Conservation (phyloP, 1,140 invertebrate species). For the Acromyrmex heyeri region DNA sequence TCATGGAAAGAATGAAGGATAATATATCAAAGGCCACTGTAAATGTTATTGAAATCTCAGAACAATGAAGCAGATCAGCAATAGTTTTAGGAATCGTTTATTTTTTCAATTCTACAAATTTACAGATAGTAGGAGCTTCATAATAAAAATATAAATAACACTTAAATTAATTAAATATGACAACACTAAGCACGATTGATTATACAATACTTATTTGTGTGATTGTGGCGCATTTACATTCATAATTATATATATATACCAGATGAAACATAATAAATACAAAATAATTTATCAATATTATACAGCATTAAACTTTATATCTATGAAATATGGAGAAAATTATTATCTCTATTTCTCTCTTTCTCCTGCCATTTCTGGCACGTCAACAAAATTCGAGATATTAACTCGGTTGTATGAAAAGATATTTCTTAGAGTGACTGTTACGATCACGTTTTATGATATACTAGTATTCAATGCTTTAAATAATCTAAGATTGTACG, state of each 20-base stretch:
- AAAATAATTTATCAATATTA: slow-evolving; percentile 52
- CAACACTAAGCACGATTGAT: slow-evolving; percentile 34
- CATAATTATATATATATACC: background rate
- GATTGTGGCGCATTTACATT: slow-evolving; percentile 11
- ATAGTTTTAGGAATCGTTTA: slow-evolving; percentile 32
- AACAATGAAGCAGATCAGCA: slow-evolving; percentile 8
- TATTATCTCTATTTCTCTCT: no score
- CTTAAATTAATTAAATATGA: slow-evolving; percentile 36
- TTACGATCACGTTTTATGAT: background rate
- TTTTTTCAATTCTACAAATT: slow-evolving; percentile 31
- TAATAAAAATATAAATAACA: slow-evolving; percentile 62
- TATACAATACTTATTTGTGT: slow-evolving; percentile 12
- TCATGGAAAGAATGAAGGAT: slow-evolving; percentile 68
- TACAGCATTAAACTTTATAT: slow-evolving; percentile 44
- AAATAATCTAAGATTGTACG: slow-evolving; percentile 70
- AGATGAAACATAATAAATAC: slow-evolving; percentile 36
- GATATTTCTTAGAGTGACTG: background rate
- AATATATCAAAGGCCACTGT: slow-evolving; percentile 60
- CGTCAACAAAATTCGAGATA: slow-evolving; percentile 22
- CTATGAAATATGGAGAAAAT: background rate
- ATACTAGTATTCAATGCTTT: slow-evolving; percentile 61
- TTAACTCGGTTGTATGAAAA: slow-evolving; percentile 22
- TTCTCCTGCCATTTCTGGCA: background rate
- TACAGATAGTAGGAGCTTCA: background rate
- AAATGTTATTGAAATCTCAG: slow-evolving; percentile 68